These are phyloP conservation scores for Mimas tiliae DNA, from an alignment of 2,888 invertebrate species.

Conservation along the genomic window DNA sequence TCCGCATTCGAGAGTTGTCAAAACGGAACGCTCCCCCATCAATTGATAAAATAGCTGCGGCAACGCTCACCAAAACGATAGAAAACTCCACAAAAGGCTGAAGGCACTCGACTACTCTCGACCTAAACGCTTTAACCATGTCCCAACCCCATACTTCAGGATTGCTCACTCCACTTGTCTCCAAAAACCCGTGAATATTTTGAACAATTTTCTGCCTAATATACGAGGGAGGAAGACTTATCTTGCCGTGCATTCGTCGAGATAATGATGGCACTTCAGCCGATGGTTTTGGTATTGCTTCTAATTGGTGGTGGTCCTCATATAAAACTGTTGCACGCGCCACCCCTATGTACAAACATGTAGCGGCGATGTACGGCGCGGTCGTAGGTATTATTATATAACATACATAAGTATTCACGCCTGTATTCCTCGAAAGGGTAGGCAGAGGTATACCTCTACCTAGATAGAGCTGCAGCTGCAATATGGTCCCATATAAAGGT, in stretches of 20 bases:
- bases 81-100: conserved; percentile 80
- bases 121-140: conserved; percentile 84
- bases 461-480: too few relatives aligned
- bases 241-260: conserved; percentile 58
- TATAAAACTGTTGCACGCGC: conserved; percentile 82
- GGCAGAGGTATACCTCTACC: too few relatives aligned
- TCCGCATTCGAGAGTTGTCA: conserved; percentile 65
- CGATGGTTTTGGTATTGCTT: conserved; percentile 79
- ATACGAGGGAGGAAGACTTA: conserved; percentile 57
- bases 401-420: not conserved
- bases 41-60: conserved; percentile 80
- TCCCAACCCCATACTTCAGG: conserved; percentile 80
- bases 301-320: conserved; percentile 80
- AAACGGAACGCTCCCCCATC: conserved; percentile 71
- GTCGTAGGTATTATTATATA: not conserved
- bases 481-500: too few relatives aligned
- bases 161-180: conserved; percentile 84
- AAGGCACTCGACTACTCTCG: conserved; percentile 73
- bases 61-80: conserved; percentile 76
- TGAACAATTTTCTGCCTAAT: conserved; percentile 70
- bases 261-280: conserved; percentile 84
- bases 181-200: conserved; percentile 78
- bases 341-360: conserved; percentile 63
- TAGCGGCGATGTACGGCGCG: conserved; percentile 11
- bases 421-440: too few relatives aligned